Percentiles rank a stretch among this genome's conserved stretches.
Evolutionary conservation across 2,797 vertebrate species (phyloP).

Genomic region (Chaenodraco wilsoni): DNA sequence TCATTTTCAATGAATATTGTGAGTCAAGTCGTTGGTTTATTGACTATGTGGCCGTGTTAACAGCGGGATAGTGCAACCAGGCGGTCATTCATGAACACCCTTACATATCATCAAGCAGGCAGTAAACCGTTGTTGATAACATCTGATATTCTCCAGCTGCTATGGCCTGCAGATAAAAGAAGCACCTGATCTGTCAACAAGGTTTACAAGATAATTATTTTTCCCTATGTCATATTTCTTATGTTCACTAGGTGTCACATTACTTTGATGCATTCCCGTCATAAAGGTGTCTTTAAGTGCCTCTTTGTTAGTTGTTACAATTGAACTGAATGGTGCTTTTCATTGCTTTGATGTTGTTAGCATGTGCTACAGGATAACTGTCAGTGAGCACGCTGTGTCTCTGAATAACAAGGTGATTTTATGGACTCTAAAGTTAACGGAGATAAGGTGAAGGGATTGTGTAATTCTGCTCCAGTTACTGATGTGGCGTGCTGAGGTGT

Average conservation of each 20-base stretch:
- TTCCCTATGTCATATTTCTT: background rate
- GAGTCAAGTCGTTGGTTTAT: no score
- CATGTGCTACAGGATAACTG: background rate
- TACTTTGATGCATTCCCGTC: background rate
- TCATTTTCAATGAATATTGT: no score
- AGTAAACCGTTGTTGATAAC: background rate
- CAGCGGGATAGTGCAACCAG: no score
- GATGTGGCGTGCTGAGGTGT: constrained; percentile 12
- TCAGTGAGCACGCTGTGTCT: background rate
- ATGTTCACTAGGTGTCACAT: background rate
- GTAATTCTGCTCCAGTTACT: constrained; percentile 24
- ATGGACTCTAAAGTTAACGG: background rate
- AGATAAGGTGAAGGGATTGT: constrained; percentile 5
- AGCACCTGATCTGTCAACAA: background rate
- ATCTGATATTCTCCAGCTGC: background rate
- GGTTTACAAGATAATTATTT: background rate
- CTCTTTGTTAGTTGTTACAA: background rate
- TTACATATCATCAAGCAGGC: background rate
- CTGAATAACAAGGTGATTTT: background rate
- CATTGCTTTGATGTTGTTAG: background rate
- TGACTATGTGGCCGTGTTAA: no score
- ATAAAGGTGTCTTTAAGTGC: background rate
- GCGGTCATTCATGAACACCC: no score
- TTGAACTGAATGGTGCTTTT: background rate
- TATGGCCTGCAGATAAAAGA: background rate